Conservation (phyloP, 2,888 invertebrate genomes). For the Panopea generosa region DNA sequence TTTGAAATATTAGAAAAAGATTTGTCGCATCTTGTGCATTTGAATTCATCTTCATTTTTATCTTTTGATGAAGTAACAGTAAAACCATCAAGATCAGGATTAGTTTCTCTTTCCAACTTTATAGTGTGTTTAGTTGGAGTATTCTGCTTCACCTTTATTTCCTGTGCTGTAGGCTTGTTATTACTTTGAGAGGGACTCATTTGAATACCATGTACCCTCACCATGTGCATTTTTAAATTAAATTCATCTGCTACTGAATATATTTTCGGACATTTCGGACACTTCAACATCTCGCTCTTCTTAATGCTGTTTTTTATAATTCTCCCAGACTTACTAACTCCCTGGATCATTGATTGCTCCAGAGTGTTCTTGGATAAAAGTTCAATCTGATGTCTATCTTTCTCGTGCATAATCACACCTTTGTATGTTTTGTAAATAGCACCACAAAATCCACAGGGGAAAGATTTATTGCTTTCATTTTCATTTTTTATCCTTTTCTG, state of each 20-base stretch:
- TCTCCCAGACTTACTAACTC: slow-evolving; percentile 40
- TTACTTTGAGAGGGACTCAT: no score
- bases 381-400: not conserved
- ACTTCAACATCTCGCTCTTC: slow-evolving; percentile 30
- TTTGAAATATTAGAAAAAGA: no score
- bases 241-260: slow-evolving; percentile 23
- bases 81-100: not conserved
- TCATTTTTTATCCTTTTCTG: no score
- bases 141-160: no score
- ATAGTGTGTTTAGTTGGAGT: no score
- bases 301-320: slow-evolving; percentile 35
- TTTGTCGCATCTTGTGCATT: not conserved
- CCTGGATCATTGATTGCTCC: not conserved
- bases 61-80: no score
- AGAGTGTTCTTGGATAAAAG: not conserved
- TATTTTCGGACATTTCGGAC: slow-evolving; percentile 35
- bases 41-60: not conserved
- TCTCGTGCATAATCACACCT: slow-evolving; percentile 16
- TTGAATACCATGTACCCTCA: slow-evolving; percentile 23
- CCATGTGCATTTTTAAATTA: slow-evolving; percentile 24
- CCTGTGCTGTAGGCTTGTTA: no score
- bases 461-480: not conserved
- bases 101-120: not conserved
- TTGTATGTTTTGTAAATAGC: slow-evolving; percentile 17
- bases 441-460: slow-evolving; percentile 16